Base-by-base conservation (phyloP, 2,888 invertebrate genomes). In the Thelaira solivaga region DNA sequence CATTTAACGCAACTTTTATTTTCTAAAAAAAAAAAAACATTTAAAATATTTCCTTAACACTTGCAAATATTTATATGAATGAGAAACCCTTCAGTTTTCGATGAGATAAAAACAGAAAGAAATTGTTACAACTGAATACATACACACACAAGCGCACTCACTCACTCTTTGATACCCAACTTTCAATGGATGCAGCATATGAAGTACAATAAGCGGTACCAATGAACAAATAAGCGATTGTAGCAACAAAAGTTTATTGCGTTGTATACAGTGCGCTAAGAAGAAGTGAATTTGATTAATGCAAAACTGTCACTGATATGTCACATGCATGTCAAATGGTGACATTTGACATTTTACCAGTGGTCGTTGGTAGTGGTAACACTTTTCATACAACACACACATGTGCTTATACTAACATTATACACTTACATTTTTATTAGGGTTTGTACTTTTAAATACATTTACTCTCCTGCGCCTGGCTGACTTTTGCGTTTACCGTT, bases 231-330 rank as follows among this genome's bases (percentile, higher is more conserved):
- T 51, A 18, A 59, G 41, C 51, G 41, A 51, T 51, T 39, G 26
- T 18, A 62, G 43, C 4, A 29, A 31, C 10, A 47, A 75, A 31
- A 43, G 16, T n/a, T n/a, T n/a, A n/a, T n/a, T n/a, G n/a, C n/a
- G n/a, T n/a, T 65, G 59, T 51, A 39, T 59, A 31, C 26, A 39
- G 53, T 78, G 73, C 73, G 73, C 84, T 83, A 85, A 88, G 84
- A 86, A 85, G 87, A 85, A 86, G 87, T 84, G 88, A 88, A 87
- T 88, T 89, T 89, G 89, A 89, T 89, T 89, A 89, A 89, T 89
- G 89, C 89, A 88, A 86, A 87, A 86, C 89, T 89, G 89, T 89
- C 89, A 89, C 88, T 89, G 88, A 89, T 89, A 89, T 88, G 89
- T 89, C 89, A 89, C 89, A 89, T 86, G 88, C 88, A 89, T 88